Evolutionary conservation across 2,797 vertebrate genomes (phyloP).

Genomic region (Merluccius polli): DNA sequence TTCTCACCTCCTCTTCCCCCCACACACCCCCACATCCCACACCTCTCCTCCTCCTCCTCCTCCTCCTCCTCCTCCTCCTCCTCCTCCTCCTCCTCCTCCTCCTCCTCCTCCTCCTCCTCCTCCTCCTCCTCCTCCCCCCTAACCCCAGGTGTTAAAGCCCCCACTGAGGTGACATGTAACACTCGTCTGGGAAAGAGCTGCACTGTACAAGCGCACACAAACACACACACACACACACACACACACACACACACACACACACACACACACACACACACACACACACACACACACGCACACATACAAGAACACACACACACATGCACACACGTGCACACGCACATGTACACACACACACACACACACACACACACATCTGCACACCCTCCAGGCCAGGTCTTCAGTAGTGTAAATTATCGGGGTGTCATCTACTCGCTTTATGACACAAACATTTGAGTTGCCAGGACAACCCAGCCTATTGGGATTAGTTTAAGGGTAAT

Average conservation of each 20-base stretch:
- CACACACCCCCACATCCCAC: neutral
- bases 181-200: constrained; percentile 63
- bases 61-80: constrained; percentile 37
- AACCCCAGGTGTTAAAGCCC: constrained; percentile 68
- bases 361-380: constrained; percentile 12
- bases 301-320: constrained; percentile 28
- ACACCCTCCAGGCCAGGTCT: constrained; percentile 44
- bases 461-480: neutral
- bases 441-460: constrained; percentile 29
- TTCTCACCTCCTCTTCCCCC: constrained; percentile 37
- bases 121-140: constrained; percentile 45
- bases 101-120: constrained; percentile 39
- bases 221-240: constrained; percentile 27
- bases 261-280: constrained; percentile 26
- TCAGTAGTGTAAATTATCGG: constrained; percentile 39
- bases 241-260: constrained; percentile 26
- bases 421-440: constrained; percentile 27
- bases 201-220: constrained; percentile 30
- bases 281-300: constrained; percentile 27
- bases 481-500: neutral
- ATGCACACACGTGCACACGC: constrained; percentile 22
- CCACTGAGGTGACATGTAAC: constrained; percentile 71
- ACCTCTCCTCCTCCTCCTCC: neutral
- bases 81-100: constrained; percentile 30
- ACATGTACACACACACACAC: constrained; percentile 28